Evolutionary conservation across 1,140 invertebrate genomes (phyloP).

Genomic region (Phenacoccus solenopsis): DNA sequence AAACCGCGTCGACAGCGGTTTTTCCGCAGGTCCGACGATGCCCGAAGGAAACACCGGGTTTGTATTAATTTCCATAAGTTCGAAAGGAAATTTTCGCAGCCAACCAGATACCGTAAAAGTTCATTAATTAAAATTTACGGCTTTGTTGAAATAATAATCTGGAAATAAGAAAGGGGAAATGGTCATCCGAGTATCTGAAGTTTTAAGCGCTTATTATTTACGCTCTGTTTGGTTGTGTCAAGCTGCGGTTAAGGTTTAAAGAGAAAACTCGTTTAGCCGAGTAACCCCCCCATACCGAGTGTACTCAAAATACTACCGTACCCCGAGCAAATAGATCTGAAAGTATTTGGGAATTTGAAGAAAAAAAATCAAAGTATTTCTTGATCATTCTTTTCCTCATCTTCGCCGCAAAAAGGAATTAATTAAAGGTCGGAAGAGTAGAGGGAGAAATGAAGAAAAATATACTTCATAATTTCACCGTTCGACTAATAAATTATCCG

Average conservation of each 20-base stretch:
- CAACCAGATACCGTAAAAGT: not conserved
- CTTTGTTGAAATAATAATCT: not conserved
- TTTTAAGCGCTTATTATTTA: not conserved
- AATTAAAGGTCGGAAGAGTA: too few species aligned
- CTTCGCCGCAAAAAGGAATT: too few species aligned
- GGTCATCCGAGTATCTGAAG: not conserved
- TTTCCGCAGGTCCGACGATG: too few species aligned
- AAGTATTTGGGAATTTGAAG: too few species aligned
- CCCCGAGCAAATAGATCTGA: too few species aligned
- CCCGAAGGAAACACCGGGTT: not conserved
- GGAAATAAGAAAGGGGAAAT: not conserved
- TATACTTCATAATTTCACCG: too few species aligned
- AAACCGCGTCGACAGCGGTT: not conserved
- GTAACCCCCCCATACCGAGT: too few species aligned
- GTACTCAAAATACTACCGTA: too few species aligned
- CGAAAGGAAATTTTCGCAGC: not conserved
- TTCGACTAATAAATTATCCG: too few species aligned
- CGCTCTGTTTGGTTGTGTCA: constrained; percentile 1
- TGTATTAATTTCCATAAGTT: constrained; percentile 1
- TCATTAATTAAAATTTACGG: not conserved
- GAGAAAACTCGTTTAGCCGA: not conserved
- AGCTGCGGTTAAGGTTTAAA: constrained; percentile 1
- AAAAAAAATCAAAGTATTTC: too few species aligned
- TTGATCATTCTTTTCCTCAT: too few species aligned
- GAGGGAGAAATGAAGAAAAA: too few species aligned